Evolutionary conservation across 92 coral and sea anemone genomes (phyloP), one percentile per base, ranked within the genome.

Genomic region (Chrysogorgia sp.): DNA sequence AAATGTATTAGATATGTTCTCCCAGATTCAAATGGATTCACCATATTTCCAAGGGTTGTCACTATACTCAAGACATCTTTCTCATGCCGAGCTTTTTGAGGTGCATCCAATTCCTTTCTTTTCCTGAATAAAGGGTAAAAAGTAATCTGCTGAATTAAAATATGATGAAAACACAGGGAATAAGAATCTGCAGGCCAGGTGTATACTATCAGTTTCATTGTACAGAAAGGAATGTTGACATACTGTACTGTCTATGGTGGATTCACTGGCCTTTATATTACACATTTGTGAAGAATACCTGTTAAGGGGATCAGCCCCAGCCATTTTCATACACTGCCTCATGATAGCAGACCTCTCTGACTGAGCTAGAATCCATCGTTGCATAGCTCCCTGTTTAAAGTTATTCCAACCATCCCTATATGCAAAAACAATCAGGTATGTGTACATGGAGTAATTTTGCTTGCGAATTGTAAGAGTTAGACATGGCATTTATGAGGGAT

Each of bases 241-340:
- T 65, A 29, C 6, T 32, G 2, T 23, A 28, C 13, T n/a, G n/a
- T n/a, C n/a, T n/a, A n/a, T n/a, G n/a, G n/a, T n/a, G n/a, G n/a
- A n/a, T n/a, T n/a, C n/a, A n/a, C n/a, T n/a, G n/a, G n/a, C n/a
- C n/a, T n/a, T n/a, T n/a, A n/a, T n/a, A n/a, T n/a, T n/a, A n/a
- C n/a, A n/a, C n/a, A n/a, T n/a, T n/a, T n/a, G n/a, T n/a, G n/a
- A n/a, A n/a, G 8, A 9, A 5, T 67, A 41, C 75, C 75, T 67
- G 56, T 41, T 28, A 43, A 2, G 1, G 13, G 75, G 75, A 67
- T 67, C 75, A 67, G 75, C 58, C 37, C 75, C 58, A 67, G 75
- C 75, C 75, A 67, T 67, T 28, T 67, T 67, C 75, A 67, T 67
- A 34, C 75, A 67, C 37, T 67, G 50, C 23, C 56, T 41, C 1